Base-by-base conservation (phyloP, 2,888 invertebrate species). In the Entomobrya multifasciata region DNA sequence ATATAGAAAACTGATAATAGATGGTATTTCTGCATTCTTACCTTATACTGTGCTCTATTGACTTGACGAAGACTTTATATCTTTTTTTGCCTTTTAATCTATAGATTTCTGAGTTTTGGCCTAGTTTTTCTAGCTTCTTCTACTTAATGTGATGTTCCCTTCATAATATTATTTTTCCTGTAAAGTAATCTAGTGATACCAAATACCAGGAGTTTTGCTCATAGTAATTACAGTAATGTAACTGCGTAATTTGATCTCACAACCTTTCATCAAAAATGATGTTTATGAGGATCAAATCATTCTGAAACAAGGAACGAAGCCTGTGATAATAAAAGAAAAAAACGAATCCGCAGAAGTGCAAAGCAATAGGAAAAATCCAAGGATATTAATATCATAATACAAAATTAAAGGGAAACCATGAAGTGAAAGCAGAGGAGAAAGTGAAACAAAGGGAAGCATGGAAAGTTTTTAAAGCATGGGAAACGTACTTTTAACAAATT, bases 181-280 rank as follows among this genome's bases (percentile, higher is more conserved):
- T 27, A 25, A 15, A 15, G 49, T 2, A 4, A 30, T 20, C 17
- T 6, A 17, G 11, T 20, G 22, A 67, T 36, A 22, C 67, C 41
- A 15, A 67, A 41, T 20, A 67, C 22, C 8, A 17, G 13, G 67
- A 44, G 20, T 20, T 67, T 44, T 13, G 17, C 1, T 55, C 74
- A 65, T 49, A 47, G 49, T 83, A 83, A 83, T 83, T 83, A 74
- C 49, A 76, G 76, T 83, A 83, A 83, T 76, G 82, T 60, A 76
- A 20, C 25, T 36, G 17, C 25, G 76, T 74, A 74, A 83, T 65
- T 25, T 76, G 82, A 76, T 83, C 62, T 36, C 30, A 17, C 41
- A 80, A 55, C 80, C 49, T 80, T 80, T 65, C 41, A 65, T 65
- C 65, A 65, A 65, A 65, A 30, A 60, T 60, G 36, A 60, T 60